Evolutionary conservation across 2,113 vertebrate species (phyloP).

Genomic region (Albula glossodonta): DNA sequence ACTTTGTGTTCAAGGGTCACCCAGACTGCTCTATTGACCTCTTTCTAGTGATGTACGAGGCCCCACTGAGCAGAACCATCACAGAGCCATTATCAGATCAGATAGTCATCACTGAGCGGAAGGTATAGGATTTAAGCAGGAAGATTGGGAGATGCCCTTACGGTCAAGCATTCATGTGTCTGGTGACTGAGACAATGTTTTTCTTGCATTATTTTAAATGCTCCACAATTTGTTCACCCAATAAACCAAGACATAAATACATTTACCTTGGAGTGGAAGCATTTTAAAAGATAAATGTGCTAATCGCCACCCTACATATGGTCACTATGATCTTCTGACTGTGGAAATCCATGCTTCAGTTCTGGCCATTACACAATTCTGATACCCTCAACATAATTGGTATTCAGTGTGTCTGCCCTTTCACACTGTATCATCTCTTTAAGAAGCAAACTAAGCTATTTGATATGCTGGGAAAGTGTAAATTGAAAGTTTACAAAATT

Average conservation of each 20-base stretch:
- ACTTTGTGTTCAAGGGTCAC: neutral
- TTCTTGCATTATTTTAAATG: neutral
- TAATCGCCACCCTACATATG: neutral
- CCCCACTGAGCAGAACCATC: neutral
- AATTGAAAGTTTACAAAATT: too few species aligned
- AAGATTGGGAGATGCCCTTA: neutral
- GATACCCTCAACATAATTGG: neutral
- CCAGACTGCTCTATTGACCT: neutral
- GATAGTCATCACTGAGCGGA: neutral
- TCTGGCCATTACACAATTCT: neutral
- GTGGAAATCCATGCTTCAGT: neutral
- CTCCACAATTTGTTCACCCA: neutral
- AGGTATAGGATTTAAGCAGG: neutral
- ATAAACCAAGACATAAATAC: neutral
- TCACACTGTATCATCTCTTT: neutral
- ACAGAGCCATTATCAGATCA: neutral
- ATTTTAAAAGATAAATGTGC: neutral
- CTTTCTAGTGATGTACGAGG: neutral
- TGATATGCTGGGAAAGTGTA: too few species aligned
- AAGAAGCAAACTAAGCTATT: constrained; percentile 9
- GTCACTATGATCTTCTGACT: neutral
- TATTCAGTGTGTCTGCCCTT: neutral
- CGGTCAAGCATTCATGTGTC: neutral
- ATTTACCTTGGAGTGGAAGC: neutral
- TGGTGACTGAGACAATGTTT: neutral